Conservation (phyloP, 2,888 invertebrate species). For the Ochropacha duplaris region DNA sequence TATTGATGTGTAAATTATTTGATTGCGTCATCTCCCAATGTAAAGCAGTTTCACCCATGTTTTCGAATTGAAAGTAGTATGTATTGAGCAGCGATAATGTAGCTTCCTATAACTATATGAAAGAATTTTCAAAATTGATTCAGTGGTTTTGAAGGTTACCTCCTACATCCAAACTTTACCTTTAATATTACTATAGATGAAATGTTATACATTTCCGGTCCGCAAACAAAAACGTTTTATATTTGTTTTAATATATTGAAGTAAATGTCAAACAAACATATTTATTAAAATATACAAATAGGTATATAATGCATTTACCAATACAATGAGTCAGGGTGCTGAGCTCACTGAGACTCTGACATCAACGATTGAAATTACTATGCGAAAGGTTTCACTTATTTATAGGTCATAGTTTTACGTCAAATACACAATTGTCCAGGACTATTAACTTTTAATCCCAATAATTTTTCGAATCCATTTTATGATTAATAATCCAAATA, state of each 20-base stretch:
- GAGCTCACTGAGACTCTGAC: conserved; percentile 50
- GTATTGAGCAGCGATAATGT: no score
- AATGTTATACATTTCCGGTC: neutral
- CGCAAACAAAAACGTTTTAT: neutral
- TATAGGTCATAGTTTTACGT: conserved; percentile 2
- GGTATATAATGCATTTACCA: neutral
- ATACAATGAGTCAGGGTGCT: conserved; percentile 44
- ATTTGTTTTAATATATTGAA: no score
- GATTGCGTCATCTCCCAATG: no score
- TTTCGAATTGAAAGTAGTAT: no score
- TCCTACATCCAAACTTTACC: no score
- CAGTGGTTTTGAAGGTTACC: no score
- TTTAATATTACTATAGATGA: no score
- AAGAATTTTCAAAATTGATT: no score
- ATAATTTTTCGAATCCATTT: neutral
- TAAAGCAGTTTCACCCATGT: no score
- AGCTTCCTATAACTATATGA: no score
- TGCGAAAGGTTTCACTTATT: conserved; percentile 1
- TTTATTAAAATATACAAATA: no score
- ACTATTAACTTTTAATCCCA: neutral
- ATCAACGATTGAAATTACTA: conserved; percentile 35
- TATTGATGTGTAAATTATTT: neutral
- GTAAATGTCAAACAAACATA: neutral
- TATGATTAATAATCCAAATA: neutral
- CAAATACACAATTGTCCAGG: neutral